phyloP scores from a whole-genome alignment of 1,140 invertebrate species.

The Achroia grisella region DNA sequence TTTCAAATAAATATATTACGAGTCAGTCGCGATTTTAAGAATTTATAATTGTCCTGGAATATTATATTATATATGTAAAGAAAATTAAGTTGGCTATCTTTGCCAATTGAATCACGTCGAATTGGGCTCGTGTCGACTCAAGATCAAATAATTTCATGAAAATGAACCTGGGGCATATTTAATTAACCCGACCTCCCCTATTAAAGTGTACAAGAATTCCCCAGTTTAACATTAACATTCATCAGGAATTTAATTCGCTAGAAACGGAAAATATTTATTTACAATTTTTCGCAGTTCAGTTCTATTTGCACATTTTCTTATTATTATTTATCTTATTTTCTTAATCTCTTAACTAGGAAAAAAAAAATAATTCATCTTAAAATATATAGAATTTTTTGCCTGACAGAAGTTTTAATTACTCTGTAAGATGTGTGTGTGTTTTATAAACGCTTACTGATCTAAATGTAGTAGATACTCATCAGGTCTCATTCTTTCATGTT shows the following conservation, averaged over 20 bases:
- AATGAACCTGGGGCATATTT: slow-evolving; percentile 63
- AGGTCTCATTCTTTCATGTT: too few species aligned
- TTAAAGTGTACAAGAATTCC: slow-evolving; percentile 66
- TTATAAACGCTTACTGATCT: slow-evolving; percentile 43
- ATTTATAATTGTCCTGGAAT: too few species aligned
- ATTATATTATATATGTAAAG: too few species aligned
- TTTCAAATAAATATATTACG: neutral
- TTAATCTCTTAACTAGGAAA: too few species aligned
- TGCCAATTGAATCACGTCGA: slow-evolving; percentile 41
- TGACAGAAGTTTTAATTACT: slow-evolving; percentile 60
- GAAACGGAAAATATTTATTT: slow-evolving; percentile 58
- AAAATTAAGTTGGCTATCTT: slow-evolving; percentile 40
- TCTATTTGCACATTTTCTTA: slow-evolving; percentile 44
- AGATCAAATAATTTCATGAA: slow-evolving; percentile 69
- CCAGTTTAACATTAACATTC: slow-evolving; percentile 67
- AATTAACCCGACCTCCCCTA: slow-evolving; percentile 64
- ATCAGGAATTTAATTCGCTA: slow-evolving; percentile 62
- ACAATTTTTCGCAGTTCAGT: slow-evolving; percentile 43
- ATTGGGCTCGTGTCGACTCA: slow-evolving; percentile 42
- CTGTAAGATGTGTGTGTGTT: slow-evolving; percentile 33
- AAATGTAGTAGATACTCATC: too few species aligned
- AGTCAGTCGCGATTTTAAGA: too few species aligned
- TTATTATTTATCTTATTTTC: slow-evolving; percentile 58
- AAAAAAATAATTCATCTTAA: too few species aligned
- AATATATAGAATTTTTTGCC: too few species aligned